Conservation (phyloP, 2,113 vertebrate species). For the Callorhinus ursinus region DNA sequence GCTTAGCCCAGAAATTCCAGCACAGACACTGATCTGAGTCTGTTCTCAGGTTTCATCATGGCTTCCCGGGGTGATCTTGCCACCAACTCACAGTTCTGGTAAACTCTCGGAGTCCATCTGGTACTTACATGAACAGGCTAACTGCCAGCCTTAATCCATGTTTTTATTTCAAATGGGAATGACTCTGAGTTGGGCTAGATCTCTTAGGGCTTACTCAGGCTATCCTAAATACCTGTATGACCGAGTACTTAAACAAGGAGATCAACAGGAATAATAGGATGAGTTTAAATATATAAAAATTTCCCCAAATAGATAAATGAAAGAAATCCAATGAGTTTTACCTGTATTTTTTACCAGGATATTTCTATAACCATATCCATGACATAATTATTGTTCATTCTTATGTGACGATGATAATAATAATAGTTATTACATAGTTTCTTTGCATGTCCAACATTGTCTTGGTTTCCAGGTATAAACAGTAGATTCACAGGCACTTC, state of each 20-base stretch:
- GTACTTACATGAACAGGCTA: background rate
- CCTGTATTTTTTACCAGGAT: background rate
- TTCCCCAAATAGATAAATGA: background rate
- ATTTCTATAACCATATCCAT: background rate
- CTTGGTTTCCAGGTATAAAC: background rate
- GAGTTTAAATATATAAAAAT: background rate
- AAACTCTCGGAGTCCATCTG: background rate
- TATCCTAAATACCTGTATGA: background rate
- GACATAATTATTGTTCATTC: background rate
- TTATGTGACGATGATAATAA: background rate
- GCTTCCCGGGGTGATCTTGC: background rate
- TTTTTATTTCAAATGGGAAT: constrained; percentile 10
- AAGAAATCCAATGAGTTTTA: background rate
- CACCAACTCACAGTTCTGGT: background rate
- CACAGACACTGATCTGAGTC: background rate
- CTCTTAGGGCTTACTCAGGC: background rate
- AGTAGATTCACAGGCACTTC: background rate
- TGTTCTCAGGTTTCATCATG: background rate
- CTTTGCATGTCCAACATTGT: background rate
- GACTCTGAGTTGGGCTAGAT: background rate
- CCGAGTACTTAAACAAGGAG: background rate
- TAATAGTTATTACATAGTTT: background rate
- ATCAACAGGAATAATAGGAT: background rate
- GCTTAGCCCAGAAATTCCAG: background rate
- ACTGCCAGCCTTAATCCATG: background rate